Evolutionary conservation across 2,113 vertebrate genomes (phyloP).

Genomic region (Miniopterus natalensis): DNA sequence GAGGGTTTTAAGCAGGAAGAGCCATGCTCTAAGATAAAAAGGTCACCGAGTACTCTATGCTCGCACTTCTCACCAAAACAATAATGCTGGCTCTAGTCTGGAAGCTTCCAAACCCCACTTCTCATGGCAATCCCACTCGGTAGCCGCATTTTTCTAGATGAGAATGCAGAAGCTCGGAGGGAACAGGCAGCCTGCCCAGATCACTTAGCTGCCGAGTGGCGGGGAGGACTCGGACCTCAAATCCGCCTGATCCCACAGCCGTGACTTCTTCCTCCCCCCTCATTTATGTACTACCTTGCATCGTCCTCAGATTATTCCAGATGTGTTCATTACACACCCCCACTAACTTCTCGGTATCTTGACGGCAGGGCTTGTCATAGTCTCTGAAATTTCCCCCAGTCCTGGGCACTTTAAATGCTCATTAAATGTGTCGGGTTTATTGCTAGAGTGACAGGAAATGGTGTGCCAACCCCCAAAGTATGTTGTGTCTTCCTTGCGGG

Average conservation of each 20-base stretch:
- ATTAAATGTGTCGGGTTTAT: not conserved
- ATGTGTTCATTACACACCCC: not conserved
- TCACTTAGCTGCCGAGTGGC: not conserved
- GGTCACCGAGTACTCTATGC: not conserved
- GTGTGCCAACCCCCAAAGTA: rapidly evolving
- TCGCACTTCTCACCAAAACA: not conserved
- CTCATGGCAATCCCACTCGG: not conserved
- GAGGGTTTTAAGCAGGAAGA: not conserved
- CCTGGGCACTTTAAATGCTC: not conserved
- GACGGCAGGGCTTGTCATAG: not conserved
- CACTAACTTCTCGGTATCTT: not conserved
- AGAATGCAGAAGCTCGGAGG: not conserved
- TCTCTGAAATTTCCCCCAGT: not conserved
- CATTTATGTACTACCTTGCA: not conserved
- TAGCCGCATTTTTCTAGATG: not conserved
- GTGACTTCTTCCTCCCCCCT: not conserved
- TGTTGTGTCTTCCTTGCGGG: rapidly evolving
- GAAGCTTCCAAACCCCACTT: not conserved
- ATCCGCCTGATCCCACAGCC: not conserved
- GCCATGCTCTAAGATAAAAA: not conserved
- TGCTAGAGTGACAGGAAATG: not conserved
- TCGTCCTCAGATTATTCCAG: not conserved
- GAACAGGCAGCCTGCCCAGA: rapidly evolving
- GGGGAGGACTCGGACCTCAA: not conserved
- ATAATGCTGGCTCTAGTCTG: not conserved